Evolutionary conservation across 2,113 vertebrate species (phyloP).

Genomic region (Pomatorhinus ruficollis): DNA sequence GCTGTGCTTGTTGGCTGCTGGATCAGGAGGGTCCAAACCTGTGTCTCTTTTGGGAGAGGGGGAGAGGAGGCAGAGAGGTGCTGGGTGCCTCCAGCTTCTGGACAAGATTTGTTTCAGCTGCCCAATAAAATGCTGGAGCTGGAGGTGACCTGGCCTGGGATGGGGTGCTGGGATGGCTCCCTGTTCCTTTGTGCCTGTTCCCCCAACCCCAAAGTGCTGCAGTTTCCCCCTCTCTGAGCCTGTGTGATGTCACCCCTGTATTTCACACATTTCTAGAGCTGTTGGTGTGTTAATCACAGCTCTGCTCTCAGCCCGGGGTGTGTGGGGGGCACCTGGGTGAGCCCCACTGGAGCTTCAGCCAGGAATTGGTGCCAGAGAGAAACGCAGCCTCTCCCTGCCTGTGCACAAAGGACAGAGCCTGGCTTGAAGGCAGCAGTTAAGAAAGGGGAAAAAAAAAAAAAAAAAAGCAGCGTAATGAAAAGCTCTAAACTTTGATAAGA

Average conservation of each 20-base stretch:
- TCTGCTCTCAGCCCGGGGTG: neutral
- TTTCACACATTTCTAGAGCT: neutral
- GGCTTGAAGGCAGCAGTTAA: neutral
- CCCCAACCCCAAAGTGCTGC: accelerated
- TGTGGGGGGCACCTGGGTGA: neutral
- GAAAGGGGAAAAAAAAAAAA: neutral
- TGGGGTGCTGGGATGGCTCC: neutral
- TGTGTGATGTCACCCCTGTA: accelerated
- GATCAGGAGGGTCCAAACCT: neutral
- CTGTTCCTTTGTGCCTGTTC: accelerated
- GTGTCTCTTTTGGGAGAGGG: neutral
- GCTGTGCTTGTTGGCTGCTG: neutral
- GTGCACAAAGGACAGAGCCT: neutral
- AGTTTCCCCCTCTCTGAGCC: neutral
- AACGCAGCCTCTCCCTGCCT: neutral
- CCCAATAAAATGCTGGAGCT: accelerated
- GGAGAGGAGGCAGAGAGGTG: neutral
- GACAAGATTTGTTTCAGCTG: neutral
- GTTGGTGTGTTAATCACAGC: accelerated
- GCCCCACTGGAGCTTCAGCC: neutral
- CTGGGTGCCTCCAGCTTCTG: neutral
- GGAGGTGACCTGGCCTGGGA: neutral
- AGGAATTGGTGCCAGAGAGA: neutral
- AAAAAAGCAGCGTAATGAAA: slow-evolving; percentile 15
- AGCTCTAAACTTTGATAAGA: slow-evolving; percentile 57